Evolutionary conservation across 2,797 vertebrate genomes (phyloP), one percentile per base, ranked within the genome.

Genomic region (Margarornis squamiger): DNA sequence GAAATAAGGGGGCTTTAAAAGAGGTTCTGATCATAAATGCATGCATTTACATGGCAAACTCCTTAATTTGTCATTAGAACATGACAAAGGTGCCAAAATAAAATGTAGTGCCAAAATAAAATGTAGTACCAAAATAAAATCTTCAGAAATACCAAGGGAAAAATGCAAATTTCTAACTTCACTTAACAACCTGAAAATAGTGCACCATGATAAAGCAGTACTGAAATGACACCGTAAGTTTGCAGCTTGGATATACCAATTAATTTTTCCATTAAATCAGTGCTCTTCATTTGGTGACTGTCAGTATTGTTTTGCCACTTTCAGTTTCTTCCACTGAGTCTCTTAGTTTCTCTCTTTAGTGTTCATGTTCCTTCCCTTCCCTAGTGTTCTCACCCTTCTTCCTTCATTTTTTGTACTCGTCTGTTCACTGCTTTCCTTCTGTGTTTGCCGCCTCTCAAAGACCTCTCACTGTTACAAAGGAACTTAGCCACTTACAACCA

Each of bases 1-100:
- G n/a, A 45, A 92, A 85, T 84, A 23, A 48, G n/a, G 18, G 30
- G 20, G 16, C 45, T 92, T 43, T 57, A 43, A 92, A 88, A 78
- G 63, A 84, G 24, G 32, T n/a, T 75, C 66, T 62, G 63, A 77
- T 76, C 23, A 79, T 45, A 82, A 89, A 87, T 48, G 29, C 9
- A 5, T 62, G 59, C 13, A 48, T 61, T 78, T 77, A 45, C 0
- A 0, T 34, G 63, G 46, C 36, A 73, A 72, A 55, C 26, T 72
- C 58, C 26, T 76, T 43, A 0, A 0, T 86, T 82, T 91, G 67
- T 82, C 41, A 45, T 8, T 62, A 65, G 39, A 88, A 76, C 3
- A 2, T 38, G 63, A 74, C 73, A 85, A 90, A 84, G 16, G 23
- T 70, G 43, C 39, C 51, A 70, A 72, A 74, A 58, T 9, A 65